These are phyloP conservation scores for Pseudomugil gertrudae DNA, from an alignment of 2,797 vertebrate species.

Conservation along the genomic window DNA sequence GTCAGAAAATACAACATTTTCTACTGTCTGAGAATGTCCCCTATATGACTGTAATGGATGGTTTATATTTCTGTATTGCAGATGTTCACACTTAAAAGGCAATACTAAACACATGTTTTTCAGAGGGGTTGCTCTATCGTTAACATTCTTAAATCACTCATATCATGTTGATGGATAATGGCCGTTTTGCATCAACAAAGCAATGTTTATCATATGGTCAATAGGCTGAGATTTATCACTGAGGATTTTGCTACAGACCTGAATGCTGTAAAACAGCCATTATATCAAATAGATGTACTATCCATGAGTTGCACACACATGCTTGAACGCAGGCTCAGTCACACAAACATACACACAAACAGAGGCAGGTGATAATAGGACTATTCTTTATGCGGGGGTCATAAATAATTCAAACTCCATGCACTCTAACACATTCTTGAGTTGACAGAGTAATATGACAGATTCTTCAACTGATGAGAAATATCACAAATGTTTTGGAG, in stretches of 20 bases:
- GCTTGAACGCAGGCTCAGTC: slow-evolving; percentile 26
- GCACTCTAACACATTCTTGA: slow-evolving; percentile 73
- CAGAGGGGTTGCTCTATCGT: slow-evolving; percentile 7
- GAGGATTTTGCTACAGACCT: slow-evolving; percentile 43
- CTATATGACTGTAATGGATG: slow-evolving; percentile 9
- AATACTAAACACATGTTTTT: not conserved
- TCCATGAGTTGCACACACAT: slow-evolving; percentile 2
- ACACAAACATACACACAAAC: slow-evolving; percentile 49
- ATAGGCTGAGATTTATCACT: slow-evolving; percentile 57
- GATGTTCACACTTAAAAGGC: not conserved
- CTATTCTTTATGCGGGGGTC: slow-evolving; percentile 70
- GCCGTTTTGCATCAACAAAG: slow-evolving; percentile 45
- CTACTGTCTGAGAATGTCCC: slow-evolving; percentile 33
- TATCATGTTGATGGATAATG: slow-evolving; percentile 43
- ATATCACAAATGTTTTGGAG: slow-evolving; percentile 65
- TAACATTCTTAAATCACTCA: slow-evolving; percentile 41
- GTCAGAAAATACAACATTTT: slow-evolving; percentile 52
- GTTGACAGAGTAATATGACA: slow-evolving; percentile 76
- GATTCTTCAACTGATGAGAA: slow-evolving; percentile 61
- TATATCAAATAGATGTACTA: slow-evolving; percentile 55
- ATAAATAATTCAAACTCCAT: slow-evolving; percentile 81
- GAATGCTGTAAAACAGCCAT: slow-evolving; percentile 52
- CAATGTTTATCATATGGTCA: slow-evolving; percentile 48
- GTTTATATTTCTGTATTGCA: not conserved
- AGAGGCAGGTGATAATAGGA: slow-evolving; percentile 76